Percentiles rank a stretch among this genome's conserved stretches.
Conservation (phyloP, 2,888 invertebrate genomes). For the Spodoptera picta region DNA sequence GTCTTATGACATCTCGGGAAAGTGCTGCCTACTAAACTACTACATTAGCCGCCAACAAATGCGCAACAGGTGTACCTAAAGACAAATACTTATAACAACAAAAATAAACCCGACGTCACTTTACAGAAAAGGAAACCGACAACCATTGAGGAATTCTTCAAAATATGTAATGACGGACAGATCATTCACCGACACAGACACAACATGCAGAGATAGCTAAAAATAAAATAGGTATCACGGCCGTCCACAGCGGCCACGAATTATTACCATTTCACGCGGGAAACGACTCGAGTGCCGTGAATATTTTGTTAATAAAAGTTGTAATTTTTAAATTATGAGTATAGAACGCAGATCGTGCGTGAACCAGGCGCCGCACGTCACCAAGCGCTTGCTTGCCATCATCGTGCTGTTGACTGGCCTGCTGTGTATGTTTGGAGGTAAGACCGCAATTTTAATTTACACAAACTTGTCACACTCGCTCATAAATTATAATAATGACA, state of each 20-base stretch:
- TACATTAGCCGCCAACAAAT: slow-evolving; percentile 1
- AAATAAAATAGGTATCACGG: slow-evolving; percentile 77
- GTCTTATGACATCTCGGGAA: too few species aligned
- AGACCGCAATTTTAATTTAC: slow-evolving; percentile 64
- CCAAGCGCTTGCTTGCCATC: slow-evolving; percentile 74
- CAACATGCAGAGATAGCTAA: slow-evolving; percentile 77
- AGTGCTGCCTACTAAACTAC: too few species aligned
- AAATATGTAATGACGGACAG: slow-evolving; percentile 60
- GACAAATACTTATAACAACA: slow-evolving; percentile 9
- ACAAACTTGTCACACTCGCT: slow-evolving; percentile 35
- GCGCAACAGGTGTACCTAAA: slow-evolving; percentile 13
- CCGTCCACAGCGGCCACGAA: slow-evolving; percentile 56
- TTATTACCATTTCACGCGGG: slow-evolving; percentile 56
- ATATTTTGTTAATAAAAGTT: slow-evolving; percentile 35
- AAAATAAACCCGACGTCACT: slow-evolving; percentile 40
- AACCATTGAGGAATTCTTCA: slow-evolving; percentile 54
- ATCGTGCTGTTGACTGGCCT: slow-evolving; percentile 76
- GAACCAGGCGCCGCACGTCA: slow-evolving; percentile 74
- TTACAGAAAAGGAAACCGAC: slow-evolving; percentile 49
- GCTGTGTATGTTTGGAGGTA: slow-evolving; percentile 81
- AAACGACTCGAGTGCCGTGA: slow-evolving; percentile 47
- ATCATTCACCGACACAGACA: slow-evolving; percentile 70
- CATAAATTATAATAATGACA: slow-evolving; percentile 34
- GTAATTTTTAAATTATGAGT: slow-evolving; percentile 63
- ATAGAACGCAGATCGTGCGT: slow-evolving; percentile 70